Percentiles rank a stretch among this genome's conserved stretches.
Conservation (phyloP, 2,113 vertebrate genomes). For the Oryzias celebensis region DNA sequence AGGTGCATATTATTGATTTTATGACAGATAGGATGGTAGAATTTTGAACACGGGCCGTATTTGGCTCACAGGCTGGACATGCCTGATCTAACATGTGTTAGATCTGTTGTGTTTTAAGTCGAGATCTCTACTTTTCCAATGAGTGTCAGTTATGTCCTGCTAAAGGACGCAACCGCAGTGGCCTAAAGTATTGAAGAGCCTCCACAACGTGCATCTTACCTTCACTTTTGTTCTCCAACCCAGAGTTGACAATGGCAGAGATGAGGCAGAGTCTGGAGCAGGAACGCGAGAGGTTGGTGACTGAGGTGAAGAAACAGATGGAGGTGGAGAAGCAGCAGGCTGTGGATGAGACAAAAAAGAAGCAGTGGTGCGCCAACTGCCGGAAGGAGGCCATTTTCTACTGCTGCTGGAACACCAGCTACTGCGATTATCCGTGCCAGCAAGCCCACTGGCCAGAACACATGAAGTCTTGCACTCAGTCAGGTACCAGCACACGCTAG, state of each 20-base stretch:
- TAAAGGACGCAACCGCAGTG: too few relatives aligned
- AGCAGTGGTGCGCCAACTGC: conserved; percentile 97
- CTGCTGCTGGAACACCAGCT: conserved; percentile 99
- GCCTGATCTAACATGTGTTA: too few relatives aligned
- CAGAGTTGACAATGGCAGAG: conserved; percentile 97
- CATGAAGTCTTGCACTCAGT: conserved; percentile 99
- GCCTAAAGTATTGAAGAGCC: too few relatives aligned
- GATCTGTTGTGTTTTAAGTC: too few relatives aligned
- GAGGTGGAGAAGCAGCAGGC: conserved; percentile 93
- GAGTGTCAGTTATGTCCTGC: too few relatives aligned
- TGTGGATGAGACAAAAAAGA: conserved; percentile 97
- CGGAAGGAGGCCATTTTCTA: conserved; percentile 98
- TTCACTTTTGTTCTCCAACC: background rate
- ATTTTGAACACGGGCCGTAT: too few relatives aligned
- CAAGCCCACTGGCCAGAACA: conserved; percentile 99
- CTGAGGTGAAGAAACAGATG: conserved; percentile 93
- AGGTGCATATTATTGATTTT: too few relatives aligned
- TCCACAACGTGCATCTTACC: too few relatives aligned
- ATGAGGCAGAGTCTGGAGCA: conserved; percentile 98
- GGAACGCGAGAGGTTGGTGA: conserved; percentile 89
- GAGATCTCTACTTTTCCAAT: too few relatives aligned
- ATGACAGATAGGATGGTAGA: too few relatives aligned
- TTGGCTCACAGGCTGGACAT: too few relatives aligned
- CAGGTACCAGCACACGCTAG: conserved; percentile 77
- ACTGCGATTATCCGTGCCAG: conserved; percentile 98